These are phyloP conservation scores for Phrynosoma platyrhinos DNA, from an alignment of 2,113 vertebrate genomes.

Conservation along the genomic window DNA sequence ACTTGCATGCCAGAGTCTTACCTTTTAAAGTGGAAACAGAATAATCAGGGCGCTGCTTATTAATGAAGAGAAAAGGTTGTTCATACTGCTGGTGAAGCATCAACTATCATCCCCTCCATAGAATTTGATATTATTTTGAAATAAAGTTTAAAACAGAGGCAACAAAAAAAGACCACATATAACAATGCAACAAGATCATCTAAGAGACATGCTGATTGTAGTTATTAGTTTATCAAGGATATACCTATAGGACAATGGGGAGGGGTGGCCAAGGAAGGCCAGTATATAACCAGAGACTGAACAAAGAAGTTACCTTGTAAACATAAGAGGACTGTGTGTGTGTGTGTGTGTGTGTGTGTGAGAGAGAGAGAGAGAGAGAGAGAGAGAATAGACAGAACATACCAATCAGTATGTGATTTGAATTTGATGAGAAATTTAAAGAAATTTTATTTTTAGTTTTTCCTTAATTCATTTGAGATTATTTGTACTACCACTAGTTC, in stretches of 20 bases:
- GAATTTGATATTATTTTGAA: neutral
- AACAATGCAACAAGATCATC: neutral
- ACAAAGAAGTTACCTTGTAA: too few relatives aligned
- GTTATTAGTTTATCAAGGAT: neutral
- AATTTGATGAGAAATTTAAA: neutral
- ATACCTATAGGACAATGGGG: neutral
- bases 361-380: too few relatives aligned
- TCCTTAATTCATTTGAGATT: neutral
- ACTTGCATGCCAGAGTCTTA: neutral
- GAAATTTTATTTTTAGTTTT: neutral
- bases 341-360: neutral
- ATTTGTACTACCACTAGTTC: neutral
- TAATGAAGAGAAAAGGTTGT: neutral
- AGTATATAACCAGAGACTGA: too few relatives aligned
- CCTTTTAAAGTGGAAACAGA: constrained; percentile 19
- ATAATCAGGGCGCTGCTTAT: neutral
- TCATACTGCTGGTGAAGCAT: neutral
- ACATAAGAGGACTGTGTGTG: neutral
- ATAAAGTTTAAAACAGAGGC: neutral
- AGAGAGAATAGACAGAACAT: neutral
- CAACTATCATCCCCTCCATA: neutral
- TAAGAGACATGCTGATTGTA: neutral
- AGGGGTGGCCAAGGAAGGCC: too few relatives aligned
- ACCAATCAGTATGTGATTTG: constrained; percentile 8
- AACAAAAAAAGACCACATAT: neutral